Conservation (phyloP, 2,888 invertebrate species). For the Anticlea derivata region DNA sequence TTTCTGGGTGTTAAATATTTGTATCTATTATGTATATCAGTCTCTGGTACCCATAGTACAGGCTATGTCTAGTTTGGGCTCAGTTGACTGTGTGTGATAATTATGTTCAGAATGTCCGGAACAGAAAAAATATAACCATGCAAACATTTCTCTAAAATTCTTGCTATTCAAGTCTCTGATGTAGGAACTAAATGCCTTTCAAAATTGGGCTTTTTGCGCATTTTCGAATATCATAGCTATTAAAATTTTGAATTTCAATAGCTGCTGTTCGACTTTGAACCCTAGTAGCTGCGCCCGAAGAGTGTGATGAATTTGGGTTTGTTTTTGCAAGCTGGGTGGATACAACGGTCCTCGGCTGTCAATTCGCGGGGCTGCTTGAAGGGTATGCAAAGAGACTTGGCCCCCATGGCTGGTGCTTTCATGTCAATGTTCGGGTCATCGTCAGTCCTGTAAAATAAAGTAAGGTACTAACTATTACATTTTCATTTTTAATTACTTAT, state of each 20-base stretch:
- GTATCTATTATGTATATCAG: too few species aligned
- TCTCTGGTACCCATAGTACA: too few species aligned
- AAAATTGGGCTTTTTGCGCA: constrained; percentile 22
- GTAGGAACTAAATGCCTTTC: constrained; percentile 7
- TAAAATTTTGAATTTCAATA: constrained; percentile 4
- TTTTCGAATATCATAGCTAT: constrained; percentile 9
- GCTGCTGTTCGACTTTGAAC: too few species aligned
- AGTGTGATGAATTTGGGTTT: constrained; percentile 94
- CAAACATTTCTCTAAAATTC: too few species aligned
- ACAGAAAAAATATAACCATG: too few species aligned
- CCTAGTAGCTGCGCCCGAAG: constrained; percentile 97
- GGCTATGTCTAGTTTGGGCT: too few species aligned
- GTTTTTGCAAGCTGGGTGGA: constrained; percentile 92
- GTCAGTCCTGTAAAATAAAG: constrained; percentile 81
- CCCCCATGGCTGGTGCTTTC: constrained; percentile 98
- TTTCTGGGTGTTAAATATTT: too few species aligned
- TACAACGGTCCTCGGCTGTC: constrained; percentile 88
- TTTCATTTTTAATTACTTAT: too few species aligned
- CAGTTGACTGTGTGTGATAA: too few species aligned
- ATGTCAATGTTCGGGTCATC: constrained; percentile 84
- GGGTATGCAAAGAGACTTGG: constrained; percentile 99
- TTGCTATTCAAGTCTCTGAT: not conserved
- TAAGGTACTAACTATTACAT: too few species aligned
- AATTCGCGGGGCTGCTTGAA: constrained; percentile 91
- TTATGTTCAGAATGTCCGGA: too few species aligned